Base-by-base conservation (phyloP, 2,797 vertebrate genomes). In the Cetoscarus ocellatus region DNA sequence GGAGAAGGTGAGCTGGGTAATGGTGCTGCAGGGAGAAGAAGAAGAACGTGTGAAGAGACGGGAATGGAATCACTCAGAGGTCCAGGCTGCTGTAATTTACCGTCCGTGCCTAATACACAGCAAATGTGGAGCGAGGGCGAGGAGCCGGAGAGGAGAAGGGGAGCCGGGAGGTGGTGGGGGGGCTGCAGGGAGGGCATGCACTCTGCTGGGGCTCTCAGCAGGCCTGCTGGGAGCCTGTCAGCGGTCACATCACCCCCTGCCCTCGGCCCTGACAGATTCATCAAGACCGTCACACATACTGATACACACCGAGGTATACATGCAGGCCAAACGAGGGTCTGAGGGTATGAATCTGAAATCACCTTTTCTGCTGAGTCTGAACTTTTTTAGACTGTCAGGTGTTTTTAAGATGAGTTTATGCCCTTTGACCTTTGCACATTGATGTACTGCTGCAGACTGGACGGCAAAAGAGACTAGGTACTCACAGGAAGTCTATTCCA, bases 151-250 rank as follows among this genome's bases (percentile, higher is more conserved):
- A 82, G 64, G 50, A 78, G 79, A 74, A 78, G 66, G 74, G 79
- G 82, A 82, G 75, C 74, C 51, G 66, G 61, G 83, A 48, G 63
- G 63, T 50, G 63, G 63, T 61, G 53, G 56, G 79, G 52, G 78
- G 60, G 68, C 73, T 80, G 68, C 34, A 70, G 72, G 75, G 77
- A 80, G 86, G 86, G 78, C 79, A 80, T 12, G 48, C 88, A 79
- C 86, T 87, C 85, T 91, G 92, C 86, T 84, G 81, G 89, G 89
- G 83, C 80, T 90, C 94, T 87, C 95, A 94, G 94, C 94, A 93
- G 78, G 95, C 95, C 73, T 94, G 94, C 94, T 94, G 95, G 82
- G 95, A 94, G 89, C 70, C 94, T 95, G 95, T 95, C 95, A 95
- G 88, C 93, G 86, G 89, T 82, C 91, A 87, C 87, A 92, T 92